Evolutionary conservation across 1,140 invertebrate genomes (phyloP).

Genomic region (Colletes gigas): DNA sequence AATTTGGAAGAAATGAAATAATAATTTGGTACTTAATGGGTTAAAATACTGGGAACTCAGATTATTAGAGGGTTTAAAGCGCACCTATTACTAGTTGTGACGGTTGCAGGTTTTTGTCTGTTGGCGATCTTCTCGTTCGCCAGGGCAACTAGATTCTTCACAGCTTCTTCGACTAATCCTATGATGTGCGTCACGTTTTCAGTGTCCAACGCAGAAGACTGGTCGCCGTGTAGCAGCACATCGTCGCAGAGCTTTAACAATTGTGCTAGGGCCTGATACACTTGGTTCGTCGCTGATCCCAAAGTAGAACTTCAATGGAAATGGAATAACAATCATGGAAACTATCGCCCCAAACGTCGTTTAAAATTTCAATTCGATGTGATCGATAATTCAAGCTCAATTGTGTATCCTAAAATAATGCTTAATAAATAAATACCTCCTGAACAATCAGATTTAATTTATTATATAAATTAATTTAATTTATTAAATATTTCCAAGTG

Average conservation of each 20-base stretch:
- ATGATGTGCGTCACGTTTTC: conserved; percentile 91
- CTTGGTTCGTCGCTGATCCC: conserved; percentile 90
- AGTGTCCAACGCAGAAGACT: conserved; percentile 84
- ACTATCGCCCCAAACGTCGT: too few relatives aligned
- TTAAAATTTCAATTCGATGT: too few relatives aligned
- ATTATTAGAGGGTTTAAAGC: neutral
- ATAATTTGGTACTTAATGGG: too few relatives aligned
- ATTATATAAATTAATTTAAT: too few relatives aligned
- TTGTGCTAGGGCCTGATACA: conserved; percentile 92
- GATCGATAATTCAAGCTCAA: too few relatives aligned
- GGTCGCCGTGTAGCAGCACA: conserved; percentile 88
- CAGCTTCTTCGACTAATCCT: conserved; percentile 88
- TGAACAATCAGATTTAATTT: too few relatives aligned
- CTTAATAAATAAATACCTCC: too few relatives aligned
- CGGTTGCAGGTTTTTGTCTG: conserved; percentile 78
- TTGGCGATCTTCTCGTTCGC: conserved; percentile 86
- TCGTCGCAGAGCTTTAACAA: conserved; percentile 95
- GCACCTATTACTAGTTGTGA: conserved; percentile 78
- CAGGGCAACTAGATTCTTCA: conserved; percentile 86
- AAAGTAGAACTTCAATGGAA: conserved; percentile 82
- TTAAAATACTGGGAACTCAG: too few relatives aligned
- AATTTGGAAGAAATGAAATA: too few relatives aligned
- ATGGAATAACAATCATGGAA: neutral
- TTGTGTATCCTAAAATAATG: too few relatives aligned
- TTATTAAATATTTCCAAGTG: too few relatives aligned